phyloP scores from a whole-genome alignment of 2,797 vertebrate species.

The Phalanger gymnotis region DNA sequence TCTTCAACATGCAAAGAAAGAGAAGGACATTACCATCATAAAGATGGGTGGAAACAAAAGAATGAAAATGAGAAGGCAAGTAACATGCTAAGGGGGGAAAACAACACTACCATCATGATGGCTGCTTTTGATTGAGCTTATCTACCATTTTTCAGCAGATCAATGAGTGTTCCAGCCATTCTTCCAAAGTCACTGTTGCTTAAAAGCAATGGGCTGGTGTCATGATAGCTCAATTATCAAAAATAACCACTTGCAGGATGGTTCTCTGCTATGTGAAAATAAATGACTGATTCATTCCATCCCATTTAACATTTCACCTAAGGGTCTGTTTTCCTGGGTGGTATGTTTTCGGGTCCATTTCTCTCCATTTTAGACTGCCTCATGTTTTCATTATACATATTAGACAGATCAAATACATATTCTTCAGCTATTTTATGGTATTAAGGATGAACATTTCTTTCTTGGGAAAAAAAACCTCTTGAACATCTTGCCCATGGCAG shows the following conservation, averaged over 20 bases:
- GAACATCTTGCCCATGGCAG: slow-evolving; percentile 53
- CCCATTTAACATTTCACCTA: not conserved
- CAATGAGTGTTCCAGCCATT: not conserved
- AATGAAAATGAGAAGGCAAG: not conserved
- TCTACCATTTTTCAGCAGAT: not conserved
- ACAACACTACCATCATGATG: not conserved
- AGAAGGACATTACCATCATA: not conserved
- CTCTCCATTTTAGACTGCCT: too few relatives aligned
- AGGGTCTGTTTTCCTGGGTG: not conserved
- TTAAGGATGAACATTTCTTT: not conserved
- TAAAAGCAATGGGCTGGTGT: not conserved
- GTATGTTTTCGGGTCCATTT: not conserved
- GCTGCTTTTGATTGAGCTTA: not conserved
- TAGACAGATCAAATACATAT: not conserved
- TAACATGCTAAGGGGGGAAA: not conserved
- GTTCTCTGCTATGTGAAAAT: not conserved
- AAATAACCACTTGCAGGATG: not conserved
- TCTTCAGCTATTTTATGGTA: not conserved
- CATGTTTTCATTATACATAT: not conserved
- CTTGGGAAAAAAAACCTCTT: not conserved
- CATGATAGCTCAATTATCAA: not conserved
- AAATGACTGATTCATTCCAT: not conserved
- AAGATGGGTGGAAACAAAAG: not conserved
- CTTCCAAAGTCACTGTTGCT: too few relatives aligned
- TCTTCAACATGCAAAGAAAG: not conserved